Evolutionary conservation across 2,888 invertebrate species (phyloP).

Genomic region (Amphipyra tragopoginis): DNA sequence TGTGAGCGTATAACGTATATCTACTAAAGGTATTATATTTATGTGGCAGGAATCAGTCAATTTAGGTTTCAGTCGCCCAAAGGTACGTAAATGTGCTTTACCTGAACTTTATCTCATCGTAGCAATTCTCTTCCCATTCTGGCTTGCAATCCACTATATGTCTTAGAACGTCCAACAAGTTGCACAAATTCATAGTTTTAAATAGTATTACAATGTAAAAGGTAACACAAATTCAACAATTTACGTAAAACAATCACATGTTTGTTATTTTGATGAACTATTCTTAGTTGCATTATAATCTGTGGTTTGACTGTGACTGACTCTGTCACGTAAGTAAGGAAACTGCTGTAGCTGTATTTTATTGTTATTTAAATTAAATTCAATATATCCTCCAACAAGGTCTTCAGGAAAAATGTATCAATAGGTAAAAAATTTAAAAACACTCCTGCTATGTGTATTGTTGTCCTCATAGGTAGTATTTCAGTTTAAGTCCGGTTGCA

Average conservation of each 20-base stretch:
- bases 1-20: too few relatives aligned
- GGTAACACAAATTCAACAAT: too few relatives aligned
- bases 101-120: background rate
- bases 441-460: slow-evolving; percentile 18
- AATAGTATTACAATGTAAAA: too few relatives aligned
- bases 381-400: background rate
- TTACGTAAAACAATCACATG: too few relatives aligned
- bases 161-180: background rate
- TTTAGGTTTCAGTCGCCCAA: too few relatives aligned
- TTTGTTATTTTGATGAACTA: too few relatives aligned
- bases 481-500: too few relatives aligned
- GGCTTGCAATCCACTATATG: slow-evolving; percentile 10
- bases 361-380: background rate
- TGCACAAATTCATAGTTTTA: slow-evolving; percentile 7
- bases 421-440: slow-evolving; percentile 7
- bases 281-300: too few relatives aligned
- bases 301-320: too few relatives aligned
- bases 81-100: slow-evolving; percentile 4
- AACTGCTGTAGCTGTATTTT: background rate
- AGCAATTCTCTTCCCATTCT: background rate
- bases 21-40: too few relatives aligned
- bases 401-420: slow-evolving; percentile 31
- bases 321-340: background rate
- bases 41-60: too few relatives aligned
- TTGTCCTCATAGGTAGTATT: too few relatives aligned